Percentiles rank a stretch among this genome's conserved stretches.
Conservation (phyloP, 2,113 vertebrate species). For the Xenus cinereus region DNA sequence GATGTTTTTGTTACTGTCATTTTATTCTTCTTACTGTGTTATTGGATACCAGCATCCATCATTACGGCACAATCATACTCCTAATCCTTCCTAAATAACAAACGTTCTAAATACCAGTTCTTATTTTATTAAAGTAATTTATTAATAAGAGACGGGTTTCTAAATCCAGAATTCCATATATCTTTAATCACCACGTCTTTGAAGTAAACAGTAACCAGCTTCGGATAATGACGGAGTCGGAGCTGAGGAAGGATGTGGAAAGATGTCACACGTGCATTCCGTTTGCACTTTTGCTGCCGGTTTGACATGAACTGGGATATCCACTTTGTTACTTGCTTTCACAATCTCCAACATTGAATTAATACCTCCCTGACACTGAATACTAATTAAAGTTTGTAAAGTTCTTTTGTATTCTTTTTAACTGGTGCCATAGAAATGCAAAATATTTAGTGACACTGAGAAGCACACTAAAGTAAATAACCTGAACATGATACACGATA, state of each 20-base stretch:
- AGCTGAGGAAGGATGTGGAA: background rate
- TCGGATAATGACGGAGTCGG: constrained; percentile 28
- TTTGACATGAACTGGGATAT: constrained; percentile 19
- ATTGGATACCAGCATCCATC: background rate
- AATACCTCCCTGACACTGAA: background rate
- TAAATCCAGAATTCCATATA: constrained; percentile 38
- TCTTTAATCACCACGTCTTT: constrained; percentile 47
- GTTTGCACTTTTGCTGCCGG: constrained; percentile 25
- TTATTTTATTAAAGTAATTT: constrained; percentile 52
- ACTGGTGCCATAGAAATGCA: constrained; percentile 45
- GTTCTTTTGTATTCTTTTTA: constrained; percentile 20
- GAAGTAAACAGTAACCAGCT: constrained; percentile 46
- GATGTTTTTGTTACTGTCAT: constrained; percentile 4
- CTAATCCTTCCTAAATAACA: constrained; percentile 50
- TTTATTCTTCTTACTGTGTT: background rate
- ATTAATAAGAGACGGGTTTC: constrained; percentile 57
- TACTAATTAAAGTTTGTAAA: constrained; percentile 36
- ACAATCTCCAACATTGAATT: background rate
- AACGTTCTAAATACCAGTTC: constrained; percentile 21
- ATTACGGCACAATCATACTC: background rate
- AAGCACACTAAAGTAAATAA: constrained; percentile 11
- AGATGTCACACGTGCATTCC: constrained; percentile 23
- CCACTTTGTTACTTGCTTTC: constrained; percentile 47
- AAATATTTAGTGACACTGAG: background rate
- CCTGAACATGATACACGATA: background rate